Conservation (phyloP, 2,888 invertebrate genomes). For the Galeruca laticollis region DNA sequence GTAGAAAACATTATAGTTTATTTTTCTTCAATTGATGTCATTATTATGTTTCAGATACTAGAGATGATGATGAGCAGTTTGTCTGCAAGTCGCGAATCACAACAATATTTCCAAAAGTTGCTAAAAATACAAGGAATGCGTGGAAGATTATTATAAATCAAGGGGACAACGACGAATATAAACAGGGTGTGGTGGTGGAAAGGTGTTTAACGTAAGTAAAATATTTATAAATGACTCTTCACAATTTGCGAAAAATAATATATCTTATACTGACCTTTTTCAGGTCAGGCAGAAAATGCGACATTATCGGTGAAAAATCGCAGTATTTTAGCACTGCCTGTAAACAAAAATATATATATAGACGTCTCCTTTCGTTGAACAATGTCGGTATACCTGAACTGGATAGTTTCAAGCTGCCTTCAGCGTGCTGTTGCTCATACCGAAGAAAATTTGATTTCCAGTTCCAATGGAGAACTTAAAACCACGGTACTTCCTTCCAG, state of each 20-base stretch:
- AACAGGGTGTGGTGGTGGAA: conserved; percentile 81
- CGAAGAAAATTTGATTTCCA: conserved; percentile 52
- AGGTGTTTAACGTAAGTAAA: conserved; percentile 68
- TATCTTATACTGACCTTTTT: conserved; percentile 2
- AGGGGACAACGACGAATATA: conserved; percentile 65
- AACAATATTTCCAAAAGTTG: conserved; percentile 74
- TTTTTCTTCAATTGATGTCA: no score
- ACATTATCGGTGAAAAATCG: conserved; percentile 64
- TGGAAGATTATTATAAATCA: conserved; percentile 80
- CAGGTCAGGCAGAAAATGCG: conserved; percentile 64
- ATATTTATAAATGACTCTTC: neutral
- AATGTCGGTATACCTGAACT: conserved; percentile 65
- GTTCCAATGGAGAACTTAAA: no score
- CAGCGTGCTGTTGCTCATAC: conserved; percentile 78
- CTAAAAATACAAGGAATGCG: conserved; percentile 71
- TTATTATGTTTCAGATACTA: conserved; percentile 1
- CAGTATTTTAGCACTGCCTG: conserved; percentile 68
- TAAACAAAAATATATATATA: conserved; percentile 72
- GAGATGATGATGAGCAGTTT: conserved; percentile 52
- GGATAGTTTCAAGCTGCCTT: conserved; percentile 75
- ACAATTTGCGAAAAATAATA: neutral
- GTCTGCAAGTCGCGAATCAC: conserved; percentile 63
- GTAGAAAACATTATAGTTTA: no score
- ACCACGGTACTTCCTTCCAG: no score
- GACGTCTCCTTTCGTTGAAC: conserved; percentile 70